Evolutionary conservation across 2,888 invertebrate species (phyloP), one percentile per base, ranked within the genome.

Genomic region (Clanis bilineata): DNA sequence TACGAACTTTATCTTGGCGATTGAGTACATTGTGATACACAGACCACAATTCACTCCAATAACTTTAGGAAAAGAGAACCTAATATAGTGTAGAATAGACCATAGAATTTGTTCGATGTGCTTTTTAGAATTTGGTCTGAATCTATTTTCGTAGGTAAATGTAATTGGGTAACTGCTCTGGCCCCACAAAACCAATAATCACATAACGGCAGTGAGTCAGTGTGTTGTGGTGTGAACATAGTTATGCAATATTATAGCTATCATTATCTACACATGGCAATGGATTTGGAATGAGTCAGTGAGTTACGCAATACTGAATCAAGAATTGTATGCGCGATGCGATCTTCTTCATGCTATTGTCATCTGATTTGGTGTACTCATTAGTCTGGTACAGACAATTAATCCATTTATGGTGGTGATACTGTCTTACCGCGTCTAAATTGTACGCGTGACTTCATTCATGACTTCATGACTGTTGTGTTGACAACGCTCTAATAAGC

Each of bases 231-330:
- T 51, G 1, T n/a, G 18, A 32, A 51, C 28, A 32, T 10, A 18
- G 18, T 51, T 51, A 51, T 51, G 51, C 32, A 51, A 51, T 28
- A 51, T 18, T 32, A 18, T 18, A 28, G 15, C 32, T 18, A 41
- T 18, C 41, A 41, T 18, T 41, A 41, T 18, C 18, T 18, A 41
- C 41, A 18, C 32, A 28, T 51, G 51, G 32, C 32, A 18, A 18
- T 32, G 18, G 51, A 51, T 32, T 51, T 32, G 28, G 18, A 51
- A 32, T 51, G 51, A 51, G 32, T 51, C 51, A 51, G 15, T 18
- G 18, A 18, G 51, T 32, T 51, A 32, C 51, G 32, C 28, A 51
- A 32, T 32, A 28, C 10, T 9, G 6, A 51, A 51, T 4, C 23
- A 23, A 51, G 10, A 10, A 18, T 18, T 28, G 18, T 51, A 32